Percentiles rank a stretch among this genome's conserved stretches.
Conservation (phyloP, 2,888 invertebrate species). For the Cataglyphis albicans region DNA sequence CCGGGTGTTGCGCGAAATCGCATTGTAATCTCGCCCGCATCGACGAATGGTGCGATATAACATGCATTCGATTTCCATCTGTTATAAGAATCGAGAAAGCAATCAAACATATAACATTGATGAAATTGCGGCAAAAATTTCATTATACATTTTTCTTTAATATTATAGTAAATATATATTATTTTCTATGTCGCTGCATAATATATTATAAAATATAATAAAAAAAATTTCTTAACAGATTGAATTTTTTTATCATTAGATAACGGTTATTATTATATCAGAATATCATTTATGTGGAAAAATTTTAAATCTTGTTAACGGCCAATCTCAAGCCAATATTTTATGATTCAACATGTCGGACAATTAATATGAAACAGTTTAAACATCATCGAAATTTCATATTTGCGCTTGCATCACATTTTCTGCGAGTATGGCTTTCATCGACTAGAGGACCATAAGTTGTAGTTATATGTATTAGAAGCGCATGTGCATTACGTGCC, state of each 20-base stretch:
- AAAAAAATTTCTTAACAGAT: not conserved
- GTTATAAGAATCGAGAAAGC: not conserved
- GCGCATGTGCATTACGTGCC: slow-evolving; percentile 27
- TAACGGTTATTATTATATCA: not conserved
- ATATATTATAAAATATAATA: not conserved
- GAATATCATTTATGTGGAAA: not conserved
- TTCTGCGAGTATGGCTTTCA: slow-evolving; percentile 13
- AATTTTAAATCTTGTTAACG: slow-evolving; percentile 6
- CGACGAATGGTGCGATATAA: not conserved
- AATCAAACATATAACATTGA: not conserved
- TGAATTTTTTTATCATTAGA: not conserved
- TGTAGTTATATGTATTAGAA: slow-evolving; percentile 55
- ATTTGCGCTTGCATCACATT: slow-evolving; percentile 31
- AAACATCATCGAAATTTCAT: slow-evolving; percentile 31
- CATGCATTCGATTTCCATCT: slow-evolving; percentile 19
- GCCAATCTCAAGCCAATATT: not conserved
- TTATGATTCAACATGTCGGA: slow-evolving; percentile 16
- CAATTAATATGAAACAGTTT: slow-evolving; percentile 37
- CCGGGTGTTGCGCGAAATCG: slow-evolving; percentile 23
- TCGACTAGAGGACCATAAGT: slow-evolving; percentile 34
- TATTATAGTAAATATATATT: not conserved
- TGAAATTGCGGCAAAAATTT: not conserved
- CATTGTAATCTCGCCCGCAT: slow-evolving; percentile 15
- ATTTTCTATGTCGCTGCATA: not conserved
- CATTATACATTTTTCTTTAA: not conserved